Evolutionary conservation across 1,140 invertebrate genomes (phyloP).

Genomic region (Xylocopa sonorina): DNA sequence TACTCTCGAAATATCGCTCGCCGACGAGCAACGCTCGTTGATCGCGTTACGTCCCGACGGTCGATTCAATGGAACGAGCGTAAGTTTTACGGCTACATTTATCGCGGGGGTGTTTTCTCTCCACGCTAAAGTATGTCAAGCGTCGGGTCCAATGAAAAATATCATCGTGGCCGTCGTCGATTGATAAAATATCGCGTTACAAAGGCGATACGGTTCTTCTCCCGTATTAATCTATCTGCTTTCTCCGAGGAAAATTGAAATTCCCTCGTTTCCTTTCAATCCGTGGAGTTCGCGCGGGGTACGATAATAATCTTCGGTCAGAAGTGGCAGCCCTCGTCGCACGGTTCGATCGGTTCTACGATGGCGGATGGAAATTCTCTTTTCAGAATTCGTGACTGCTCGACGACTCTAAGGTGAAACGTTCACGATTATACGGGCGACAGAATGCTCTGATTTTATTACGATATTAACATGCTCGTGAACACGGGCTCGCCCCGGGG

Average conservation of each 20-base stretch:
- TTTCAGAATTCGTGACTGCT: background rate
- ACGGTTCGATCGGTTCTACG: too few relatives aligned
- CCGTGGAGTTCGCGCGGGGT: too few relatives aligned
- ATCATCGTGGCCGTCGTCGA: background rate
- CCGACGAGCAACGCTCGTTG: background rate
- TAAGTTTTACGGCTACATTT: background rate
- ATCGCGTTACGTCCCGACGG: background rate
- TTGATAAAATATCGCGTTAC: background rate
- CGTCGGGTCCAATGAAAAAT: background rate
- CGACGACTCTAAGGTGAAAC: background rate
- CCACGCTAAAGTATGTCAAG: background rate
- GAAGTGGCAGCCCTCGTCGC: too few relatives aligned
- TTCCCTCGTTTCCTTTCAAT: background rate
- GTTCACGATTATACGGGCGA: background rate
- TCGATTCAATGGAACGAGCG: background rate
- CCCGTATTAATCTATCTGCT: background rate
- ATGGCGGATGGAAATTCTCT: background rate
- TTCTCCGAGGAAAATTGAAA: background rate
- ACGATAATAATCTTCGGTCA: background rate
- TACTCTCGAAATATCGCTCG: background rate
- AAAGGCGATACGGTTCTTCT: background rate
- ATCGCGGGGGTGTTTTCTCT: background rate
- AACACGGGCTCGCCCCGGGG: too few relatives aligned
- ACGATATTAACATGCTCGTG: slow-evolving; percentile 15
- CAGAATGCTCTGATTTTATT: background rate